Evolutionary conservation across 1,140 invertebrate species (phyloP).

Genomic region (Pseudomyrmex cubaensis): DNA sequence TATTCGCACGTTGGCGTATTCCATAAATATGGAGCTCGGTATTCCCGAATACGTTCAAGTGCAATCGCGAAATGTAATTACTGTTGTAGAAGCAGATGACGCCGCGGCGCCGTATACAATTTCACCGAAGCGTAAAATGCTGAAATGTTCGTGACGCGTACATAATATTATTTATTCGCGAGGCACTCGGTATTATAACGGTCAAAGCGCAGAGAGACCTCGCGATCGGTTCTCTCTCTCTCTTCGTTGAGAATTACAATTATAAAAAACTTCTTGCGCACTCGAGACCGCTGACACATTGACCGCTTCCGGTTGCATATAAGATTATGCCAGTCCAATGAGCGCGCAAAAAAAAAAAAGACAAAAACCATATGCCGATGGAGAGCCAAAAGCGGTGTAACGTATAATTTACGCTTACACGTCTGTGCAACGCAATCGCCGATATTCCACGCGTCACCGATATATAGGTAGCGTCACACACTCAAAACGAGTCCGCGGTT

Average conservation of each 20-base stretch:
- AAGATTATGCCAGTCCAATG: slow-evolving; percentile 32
- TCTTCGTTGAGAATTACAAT: slow-evolving; percentile 41
- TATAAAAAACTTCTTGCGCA: slow-evolving; percentile 55
- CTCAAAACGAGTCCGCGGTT: slow-evolving; percentile 34
- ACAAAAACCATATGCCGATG: slow-evolving; percentile 1
- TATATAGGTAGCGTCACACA: not conserved
- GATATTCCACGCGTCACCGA: not conserved
- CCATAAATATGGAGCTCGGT: slow-evolving; percentile 37
- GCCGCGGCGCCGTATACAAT: slow-evolving; percentile 53
- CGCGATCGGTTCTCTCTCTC: not conserved
- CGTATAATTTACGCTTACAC: slow-evolving; percentile 33
- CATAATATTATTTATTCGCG: slow-evolving; percentile 65
- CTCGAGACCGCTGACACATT: slow-evolving; percentile 30
- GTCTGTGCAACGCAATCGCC: slow-evolving; percentile 42
- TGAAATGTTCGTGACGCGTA: slow-evolving; percentile 59
- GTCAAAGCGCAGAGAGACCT: slow-evolving; percentile 6
- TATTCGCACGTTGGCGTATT: slow-evolving; percentile 16
- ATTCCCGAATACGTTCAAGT: slow-evolving; percentile 49
- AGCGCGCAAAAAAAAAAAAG: not conserved
- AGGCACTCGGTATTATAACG: slow-evolving; percentile 36
- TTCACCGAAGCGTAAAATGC: slow-evolving; percentile 48
- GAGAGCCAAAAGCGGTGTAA: slow-evolving; percentile 9
- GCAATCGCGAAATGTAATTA: slow-evolving; percentile 58
- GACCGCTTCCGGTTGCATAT: slow-evolving; percentile 6
- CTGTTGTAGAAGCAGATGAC: slow-evolving; percentile 51